Conservation (phyloP, 2,888 invertebrate species). For the Agrilus cyanescens region DNA sequence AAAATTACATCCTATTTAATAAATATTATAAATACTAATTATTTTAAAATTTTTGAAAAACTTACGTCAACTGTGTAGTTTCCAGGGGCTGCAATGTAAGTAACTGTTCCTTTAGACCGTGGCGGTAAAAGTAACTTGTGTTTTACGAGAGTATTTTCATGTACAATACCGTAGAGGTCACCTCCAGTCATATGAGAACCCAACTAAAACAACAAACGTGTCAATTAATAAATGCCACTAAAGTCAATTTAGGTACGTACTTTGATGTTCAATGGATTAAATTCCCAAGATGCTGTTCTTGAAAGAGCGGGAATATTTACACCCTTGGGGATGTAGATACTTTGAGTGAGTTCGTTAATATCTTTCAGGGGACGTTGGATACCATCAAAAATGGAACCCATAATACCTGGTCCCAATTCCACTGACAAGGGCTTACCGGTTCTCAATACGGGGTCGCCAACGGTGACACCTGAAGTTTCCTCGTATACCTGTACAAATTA, state of each 20-base stretch:
- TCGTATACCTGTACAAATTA: conserved; percentile 60
- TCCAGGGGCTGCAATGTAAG: conserved; percentile 86
- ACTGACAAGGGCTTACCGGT: conserved; percentile 99
- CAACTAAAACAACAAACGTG: conserved; percentile 39
- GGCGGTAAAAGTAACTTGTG: conserved; percentile 95
- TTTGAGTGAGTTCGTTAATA: conserved; percentile 84
- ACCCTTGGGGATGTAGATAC: conserved; percentile 99
- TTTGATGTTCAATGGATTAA: conserved; percentile 72
- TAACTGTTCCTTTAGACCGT: conserved; percentile 89
- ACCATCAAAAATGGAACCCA: conserved; percentile 99
- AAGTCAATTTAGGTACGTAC: conserved; percentile 29
- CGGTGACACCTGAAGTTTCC: conserved; percentile 96
- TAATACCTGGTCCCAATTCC: conserved; percentile 96
- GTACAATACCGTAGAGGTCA: conserved; percentile 90
- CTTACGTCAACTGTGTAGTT: conserved; percentile 86
- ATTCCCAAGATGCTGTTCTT: conserved; percentile 79
- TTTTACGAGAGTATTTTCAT: conserved; percentile 95
- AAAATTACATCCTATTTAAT: conserved; percentile 72
- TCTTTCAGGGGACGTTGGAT: conserved; percentile 98
- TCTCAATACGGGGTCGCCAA: conserved; percentile 95
- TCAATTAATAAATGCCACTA: background rate
- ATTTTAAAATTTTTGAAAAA: conserved; percentile 18
- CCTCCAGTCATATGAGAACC: conserved; percentile 99
- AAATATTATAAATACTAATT: conserved; percentile 12
- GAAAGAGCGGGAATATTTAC: conserved; percentile 89